Conservation (phyloP, 1,140 invertebrate genomes). For the Cydia strobilella region DNA sequence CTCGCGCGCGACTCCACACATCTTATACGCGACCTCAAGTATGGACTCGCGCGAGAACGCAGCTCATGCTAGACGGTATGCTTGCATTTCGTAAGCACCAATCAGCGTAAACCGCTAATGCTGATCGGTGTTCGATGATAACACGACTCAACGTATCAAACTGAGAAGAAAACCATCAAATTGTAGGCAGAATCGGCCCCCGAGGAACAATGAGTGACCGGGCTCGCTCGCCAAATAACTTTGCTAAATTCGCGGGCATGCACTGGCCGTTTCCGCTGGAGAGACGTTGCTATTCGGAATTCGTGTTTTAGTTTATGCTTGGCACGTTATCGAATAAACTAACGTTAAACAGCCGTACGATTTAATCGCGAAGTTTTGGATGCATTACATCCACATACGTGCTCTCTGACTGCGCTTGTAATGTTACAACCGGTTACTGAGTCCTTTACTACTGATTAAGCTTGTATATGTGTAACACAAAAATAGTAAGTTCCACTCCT, state of each 20-base stretch:
- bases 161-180: no score
- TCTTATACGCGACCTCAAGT: no score
- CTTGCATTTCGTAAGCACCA: no score
- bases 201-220: constrained; percentile 50
- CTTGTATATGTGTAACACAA: no score
- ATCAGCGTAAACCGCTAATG: no score
- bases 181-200: background rate
- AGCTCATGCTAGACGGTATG: no score
- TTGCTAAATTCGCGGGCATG: constrained; percentile 51
- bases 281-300: constrained; percentile 31
- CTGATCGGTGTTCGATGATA: no score
- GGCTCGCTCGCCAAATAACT: constrained; percentile 48
- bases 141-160: no score
- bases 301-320: constrained; percentile 35
- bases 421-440: background rate
- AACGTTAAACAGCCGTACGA: constrained; percentile 22
- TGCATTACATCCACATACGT: background rate
- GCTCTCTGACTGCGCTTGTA: background rate
- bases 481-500: no score
- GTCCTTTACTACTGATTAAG: no score
- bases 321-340: constrained; percentile 34
- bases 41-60: no score
- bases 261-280: constrained; percentile 44
- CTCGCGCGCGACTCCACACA: no score
- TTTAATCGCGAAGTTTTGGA: constrained; percentile 24